Evolutionary conservation across 2,888 invertebrate species (phyloP), one percentile per base, ranked within the genome.

Genomic region (Drosophila formosana): DNA sequence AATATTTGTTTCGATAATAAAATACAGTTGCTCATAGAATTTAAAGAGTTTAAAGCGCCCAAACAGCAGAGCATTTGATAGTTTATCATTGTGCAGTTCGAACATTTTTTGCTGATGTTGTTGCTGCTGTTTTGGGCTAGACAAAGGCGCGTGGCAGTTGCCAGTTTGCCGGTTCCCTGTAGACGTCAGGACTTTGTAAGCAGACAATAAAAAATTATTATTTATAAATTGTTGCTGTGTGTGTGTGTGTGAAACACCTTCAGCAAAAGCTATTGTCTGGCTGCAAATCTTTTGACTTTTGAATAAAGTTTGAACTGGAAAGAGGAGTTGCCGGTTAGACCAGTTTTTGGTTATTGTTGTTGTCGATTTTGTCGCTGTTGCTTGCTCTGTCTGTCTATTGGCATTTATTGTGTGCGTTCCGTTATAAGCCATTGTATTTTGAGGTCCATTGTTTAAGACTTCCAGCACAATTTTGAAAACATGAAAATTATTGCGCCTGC

Each of bases 131-230:
- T 57, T 52, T 52, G 6, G 53, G 26, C 63, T 46, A 76, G 77
- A 76, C 76, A 76, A 76, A 64, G 72, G 77, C 76, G 77, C 72
- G 81, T 76, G 72, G 56, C 76, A 65, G 70, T 72, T 78, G 55
- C 64, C 61, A 65, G 71, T 74, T 62, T 66, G 51, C 60, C 60
- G 61, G 69, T 75, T 62, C 72, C 51, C 78, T 78, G 79, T 47
- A 68, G 85, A 78, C 71, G 79, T 78, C 80, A 87, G 74, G 67
- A 57, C 66, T 63, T 71, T 57, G 66, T 41, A 72, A 75, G 69
- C 51, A 81, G 85, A 49, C 79, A 75, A 70, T 79, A 76, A 82
- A 67, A 82, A 88, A 82, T 82, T 85, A 82, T 88, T 82, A 82
- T 88, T 85, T 85, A 82, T 82, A 82, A 88, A 82, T 85, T 78